A percentile compares a stretch with the other conserved stretches of the same genome.
phyloP scores from a whole-genome alignment of 2,113 vertebrate species.

The Dicrurus megarhynchus region DNA sequence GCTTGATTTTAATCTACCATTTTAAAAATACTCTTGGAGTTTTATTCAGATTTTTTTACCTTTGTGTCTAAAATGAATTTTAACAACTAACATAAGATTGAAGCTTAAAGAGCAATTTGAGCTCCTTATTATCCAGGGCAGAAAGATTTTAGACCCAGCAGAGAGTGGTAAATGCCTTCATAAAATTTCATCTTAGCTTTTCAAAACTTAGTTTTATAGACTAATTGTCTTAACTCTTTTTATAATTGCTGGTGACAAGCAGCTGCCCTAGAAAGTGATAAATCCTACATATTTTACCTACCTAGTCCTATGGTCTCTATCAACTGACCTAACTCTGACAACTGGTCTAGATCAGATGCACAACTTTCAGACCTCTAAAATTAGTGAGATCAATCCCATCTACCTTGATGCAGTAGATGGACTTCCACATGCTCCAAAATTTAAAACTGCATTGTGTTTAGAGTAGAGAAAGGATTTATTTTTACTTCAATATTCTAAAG shows the following conservation, averaged over 20 bases:
- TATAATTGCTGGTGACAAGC: neutral
- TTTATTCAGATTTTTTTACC: neutral
- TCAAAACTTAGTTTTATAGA: neutral
- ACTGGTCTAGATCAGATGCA: neutral
- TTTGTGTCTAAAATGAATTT: neutral
- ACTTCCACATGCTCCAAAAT: neutral
- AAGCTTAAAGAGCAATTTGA: neutral
- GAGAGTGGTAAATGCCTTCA: neutral
- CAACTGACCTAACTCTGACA: neutral
- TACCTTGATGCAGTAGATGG: neutral
- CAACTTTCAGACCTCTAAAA: neutral
- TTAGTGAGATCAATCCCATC: neutral
- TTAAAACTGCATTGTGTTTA: neutral
- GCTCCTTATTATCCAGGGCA: neutral
- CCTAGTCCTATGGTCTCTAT: neutral
- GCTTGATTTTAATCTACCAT: neutral
- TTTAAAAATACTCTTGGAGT: neutral
- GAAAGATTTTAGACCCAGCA: neutral
- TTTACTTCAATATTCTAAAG: neutral
- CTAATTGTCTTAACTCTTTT: neutral
- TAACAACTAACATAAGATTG: neutral
- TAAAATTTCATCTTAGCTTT: neutral
- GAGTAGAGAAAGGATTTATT: neutral
- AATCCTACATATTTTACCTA: neutral
- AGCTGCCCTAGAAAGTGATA: neutral